phyloP scores from a whole-genome alignment of 2,113 vertebrate species.

The Ceyx melanurus region DNA sequence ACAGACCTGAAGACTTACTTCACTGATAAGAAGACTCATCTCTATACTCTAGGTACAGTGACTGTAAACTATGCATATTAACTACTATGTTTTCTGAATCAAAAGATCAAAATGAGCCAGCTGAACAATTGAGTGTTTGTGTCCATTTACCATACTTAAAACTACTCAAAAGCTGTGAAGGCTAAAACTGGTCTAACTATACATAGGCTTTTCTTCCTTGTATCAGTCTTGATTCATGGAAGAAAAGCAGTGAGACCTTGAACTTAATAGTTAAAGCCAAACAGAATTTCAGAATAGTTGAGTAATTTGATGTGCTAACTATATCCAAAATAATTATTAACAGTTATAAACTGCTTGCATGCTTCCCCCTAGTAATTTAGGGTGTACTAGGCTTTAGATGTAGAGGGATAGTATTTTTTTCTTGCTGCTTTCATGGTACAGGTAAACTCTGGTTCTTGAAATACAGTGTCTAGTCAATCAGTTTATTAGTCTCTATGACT shows the following conservation, averaged over 20 bases:
- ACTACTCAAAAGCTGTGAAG: not conserved
- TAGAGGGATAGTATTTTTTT: not conserved
- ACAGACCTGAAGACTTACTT: slow-evolving; percentile 92
- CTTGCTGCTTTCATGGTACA: not conserved
- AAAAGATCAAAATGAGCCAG: not conserved
- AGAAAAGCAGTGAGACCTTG: not conserved
- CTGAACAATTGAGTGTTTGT: not conserved
- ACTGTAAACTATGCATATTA: not conserved
- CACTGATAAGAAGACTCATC: slow-evolving; percentile 97
- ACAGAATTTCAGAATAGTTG: not conserved
- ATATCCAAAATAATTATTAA: not conserved
- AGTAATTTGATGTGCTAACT: not conserved
- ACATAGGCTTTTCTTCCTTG: not conserved
- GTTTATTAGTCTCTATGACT: not conserved
- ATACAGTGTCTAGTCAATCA: not conserved
- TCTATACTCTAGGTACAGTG: slow-evolving; percentile 87
- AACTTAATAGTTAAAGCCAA: not conserved
- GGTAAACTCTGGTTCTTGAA: not conserved
- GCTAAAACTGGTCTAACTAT: not conserved
- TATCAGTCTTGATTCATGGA: not conserved
- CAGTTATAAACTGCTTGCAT: not conserved
- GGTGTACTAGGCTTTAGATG: not conserved
- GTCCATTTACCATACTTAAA: not conserved
- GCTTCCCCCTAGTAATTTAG: not conserved
- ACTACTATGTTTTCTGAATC: not conserved